Evolutionary conservation across 2,888 invertebrate species (phyloP), one percentile per base, ranked within the genome.

Genomic region (Uropetala carovei): DNA sequence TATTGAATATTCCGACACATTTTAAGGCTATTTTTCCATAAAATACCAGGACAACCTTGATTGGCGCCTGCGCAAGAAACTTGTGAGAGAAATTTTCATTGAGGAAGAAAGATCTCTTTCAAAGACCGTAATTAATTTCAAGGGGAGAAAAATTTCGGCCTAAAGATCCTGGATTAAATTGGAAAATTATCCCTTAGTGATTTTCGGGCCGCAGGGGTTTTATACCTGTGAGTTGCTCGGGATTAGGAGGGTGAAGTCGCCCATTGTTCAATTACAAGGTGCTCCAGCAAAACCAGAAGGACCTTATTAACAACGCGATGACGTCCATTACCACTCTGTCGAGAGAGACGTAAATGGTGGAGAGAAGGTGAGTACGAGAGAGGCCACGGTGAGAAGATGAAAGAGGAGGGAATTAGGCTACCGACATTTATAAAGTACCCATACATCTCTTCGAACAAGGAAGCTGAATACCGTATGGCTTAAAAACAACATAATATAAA

Each of bases 211-310:
- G 13, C 11, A 68, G 68, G 89, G n/a, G 11, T 43, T 75, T 43
- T 30, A 30, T 60, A 89, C 43, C 14, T 16, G 43, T n/a, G 83
- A n/a, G 57, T 57, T 43, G 56, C 43, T 83, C 56, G 43, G 64
- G 59, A 30, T 27, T 30, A 43, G 30, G 89, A 56, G 64, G 64
- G n/a, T n/a, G 89, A 11, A 14, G 57, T 89, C 16, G 30, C 59
- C 89, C 43, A 89, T 89, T 89, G 64, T 68, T 89, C 64, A 89
- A 89, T 89, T 89, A 89, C 89, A 89, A 89, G 89, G 89, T 59
- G 60, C 27, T 60, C 43, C 60, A 43, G 89, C 64, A 43, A 64
- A 89, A 68, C 64, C 18, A 30, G 64, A 18, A 60, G 64, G n/a
- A 56, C 18, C 89, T 89, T 64, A 68, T 89, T 89, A 89, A 30